Evolutionary conservation across 2,113 vertebrate species (phyloP).

Genomic region (Gymnobelideus leadbeateri): DNA sequence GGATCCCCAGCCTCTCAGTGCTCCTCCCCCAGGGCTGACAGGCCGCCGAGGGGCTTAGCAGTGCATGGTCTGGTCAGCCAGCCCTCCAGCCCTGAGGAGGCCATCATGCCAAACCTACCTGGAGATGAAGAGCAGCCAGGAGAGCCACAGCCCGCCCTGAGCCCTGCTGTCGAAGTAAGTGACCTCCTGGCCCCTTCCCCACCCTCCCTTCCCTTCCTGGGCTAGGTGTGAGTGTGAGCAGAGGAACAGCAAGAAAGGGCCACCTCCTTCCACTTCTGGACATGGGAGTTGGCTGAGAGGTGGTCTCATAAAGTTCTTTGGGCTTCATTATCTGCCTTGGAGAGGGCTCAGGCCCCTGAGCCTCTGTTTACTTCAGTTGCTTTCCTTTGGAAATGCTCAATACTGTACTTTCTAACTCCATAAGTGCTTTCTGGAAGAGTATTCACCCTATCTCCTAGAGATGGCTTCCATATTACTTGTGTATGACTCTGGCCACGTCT

Average conservation of each 20-base stretch:
- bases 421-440: not conserved
- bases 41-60: not conserved
- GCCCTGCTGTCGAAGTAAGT: not conserved
- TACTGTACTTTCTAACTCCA: not conserved
- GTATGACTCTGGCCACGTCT: not conserved
- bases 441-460: no score
- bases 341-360: no score
- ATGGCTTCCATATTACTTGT: no score
- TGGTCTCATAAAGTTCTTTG: not conserved
- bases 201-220: not conserved
- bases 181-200: not conserved
- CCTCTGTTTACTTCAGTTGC: no score
- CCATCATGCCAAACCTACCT: not conserved
- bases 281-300: not conserved
- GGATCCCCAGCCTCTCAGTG: not conserved
- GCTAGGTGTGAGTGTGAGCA: not conserved
- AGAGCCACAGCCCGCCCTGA: not conserved
- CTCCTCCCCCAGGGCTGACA: not conserved
- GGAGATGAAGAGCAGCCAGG: slow-evolving; percentile 3
- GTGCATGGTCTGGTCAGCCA: not conserved
- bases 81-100: not conserved
- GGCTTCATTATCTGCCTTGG: not conserved
- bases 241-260: not conserved
- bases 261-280: not conserved
- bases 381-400: not conserved